Percentiles rank a stretch among this genome's conserved stretches.
phyloP scores from a whole-genome alignment of 2,888 invertebrate genomes.

The Glyphotaelius pellucidus region DNA sequence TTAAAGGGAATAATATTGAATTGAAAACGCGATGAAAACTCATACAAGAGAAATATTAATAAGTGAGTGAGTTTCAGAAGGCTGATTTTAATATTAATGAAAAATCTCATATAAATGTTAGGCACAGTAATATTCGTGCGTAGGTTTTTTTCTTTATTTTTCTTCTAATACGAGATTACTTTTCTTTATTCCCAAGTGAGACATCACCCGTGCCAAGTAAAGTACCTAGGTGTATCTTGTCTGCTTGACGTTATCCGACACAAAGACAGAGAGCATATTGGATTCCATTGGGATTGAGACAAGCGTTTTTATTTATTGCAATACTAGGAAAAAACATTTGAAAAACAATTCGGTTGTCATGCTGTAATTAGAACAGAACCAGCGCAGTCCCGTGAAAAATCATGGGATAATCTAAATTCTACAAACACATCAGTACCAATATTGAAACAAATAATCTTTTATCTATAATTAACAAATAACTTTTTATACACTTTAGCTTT shows the following conservation, averaged over 20 bases:
- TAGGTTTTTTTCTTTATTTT: not conserved
- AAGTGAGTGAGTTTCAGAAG: not conserved
- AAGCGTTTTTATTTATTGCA: not conserved
- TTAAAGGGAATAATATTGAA: not conserved
- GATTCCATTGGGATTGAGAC: not conserved
- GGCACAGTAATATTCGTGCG: not conserved
- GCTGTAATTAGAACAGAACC: not conserved
- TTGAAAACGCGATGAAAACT: no score
- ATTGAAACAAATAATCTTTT: no score
- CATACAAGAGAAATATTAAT: not conserved
- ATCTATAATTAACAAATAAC: no score
- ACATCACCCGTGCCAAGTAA: not conserved
- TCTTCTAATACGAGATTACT: not conserved
- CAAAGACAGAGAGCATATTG: not conserved
- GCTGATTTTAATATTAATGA: not conserved
- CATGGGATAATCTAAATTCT: no score
- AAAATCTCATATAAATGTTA: not conserved
- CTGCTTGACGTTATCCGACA: not conserved
- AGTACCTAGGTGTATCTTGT: not conserved
- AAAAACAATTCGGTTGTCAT: not conserved
- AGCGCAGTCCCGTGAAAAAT: no score
- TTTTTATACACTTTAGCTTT: no score
- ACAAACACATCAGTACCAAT: no score
- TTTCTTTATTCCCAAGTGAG: not conserved
- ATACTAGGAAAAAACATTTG: not conserved